Percentiles rank a stretch among this genome's conserved stretches.
phyloP scores from a whole-genome alignment of 2,113 vertebrate genomes.

The Ifrita kowaldi region DNA sequence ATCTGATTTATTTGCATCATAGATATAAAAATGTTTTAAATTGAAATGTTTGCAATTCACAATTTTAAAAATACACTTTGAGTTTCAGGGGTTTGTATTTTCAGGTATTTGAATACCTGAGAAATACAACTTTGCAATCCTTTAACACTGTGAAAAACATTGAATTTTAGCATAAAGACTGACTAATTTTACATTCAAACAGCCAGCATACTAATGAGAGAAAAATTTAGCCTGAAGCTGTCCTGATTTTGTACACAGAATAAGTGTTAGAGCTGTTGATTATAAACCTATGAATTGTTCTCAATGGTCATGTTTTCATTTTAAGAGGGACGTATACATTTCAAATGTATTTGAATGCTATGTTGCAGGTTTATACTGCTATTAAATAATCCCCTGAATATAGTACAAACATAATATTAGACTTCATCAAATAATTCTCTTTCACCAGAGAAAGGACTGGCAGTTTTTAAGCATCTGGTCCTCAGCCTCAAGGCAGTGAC shows the following conservation, averaged over 20 bases:
- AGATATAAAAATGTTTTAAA: background rate
- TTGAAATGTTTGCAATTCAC: background rate
- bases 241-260: background rate
- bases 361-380: background rate
- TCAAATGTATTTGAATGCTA: background rate
- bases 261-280: background rate
- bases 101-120: background rate
- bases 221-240: background rate
- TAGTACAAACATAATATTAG: background rate
- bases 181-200: constrained; percentile 1
- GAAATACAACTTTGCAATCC: background rate
- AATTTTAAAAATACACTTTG: background rate
- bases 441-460: background rate
- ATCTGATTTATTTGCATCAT: background rate
- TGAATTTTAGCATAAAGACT: background rate
- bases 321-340: background rate
- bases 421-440: background rate
- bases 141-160: background rate
- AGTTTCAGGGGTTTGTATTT: background rate
- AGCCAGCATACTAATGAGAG: background rate
- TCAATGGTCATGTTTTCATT: background rate
- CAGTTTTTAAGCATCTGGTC: background rate
- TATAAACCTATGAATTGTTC: background rate
- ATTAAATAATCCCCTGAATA: background rate
- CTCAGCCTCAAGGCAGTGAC: background rate